Evolutionary conservation across 2,797 vertebrate genomes (phyloP).

Genomic region (Typhlichthys eigenmanni): DNA sequence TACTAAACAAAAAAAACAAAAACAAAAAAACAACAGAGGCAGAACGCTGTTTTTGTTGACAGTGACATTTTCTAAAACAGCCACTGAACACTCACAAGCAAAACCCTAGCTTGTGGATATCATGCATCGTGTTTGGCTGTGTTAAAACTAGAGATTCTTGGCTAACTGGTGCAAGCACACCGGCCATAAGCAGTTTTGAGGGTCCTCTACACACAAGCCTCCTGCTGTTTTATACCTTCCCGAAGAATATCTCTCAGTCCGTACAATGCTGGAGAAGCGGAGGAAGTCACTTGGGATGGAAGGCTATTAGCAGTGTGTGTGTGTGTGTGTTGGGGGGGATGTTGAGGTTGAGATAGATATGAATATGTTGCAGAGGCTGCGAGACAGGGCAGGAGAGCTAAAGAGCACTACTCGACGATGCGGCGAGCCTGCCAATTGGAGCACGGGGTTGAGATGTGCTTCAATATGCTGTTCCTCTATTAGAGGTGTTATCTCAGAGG

Average conservation of each 20-base stretch:
- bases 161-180: slow-evolving; percentile 34
- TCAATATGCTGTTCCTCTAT: slow-evolving; percentile 54
- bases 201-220: slow-evolving; percentile 33
- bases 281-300: slow-evolving; percentile 22
- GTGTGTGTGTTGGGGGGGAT: background rate
- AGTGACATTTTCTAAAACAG: slow-evolving; percentile 29
- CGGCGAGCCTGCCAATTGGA: background rate
- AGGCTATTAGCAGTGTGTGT: slow-evolving; percentile 19
- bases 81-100: slow-evolving; percentile 49
- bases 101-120: slow-evolving; percentile 27
- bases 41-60: too few relatives aligned
- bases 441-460: slow-evolving; percentile 44
- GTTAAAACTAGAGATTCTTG: slow-evolving; percentile 33
- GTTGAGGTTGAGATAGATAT: slow-evolving; percentile 36
- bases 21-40: too few relatives aligned
- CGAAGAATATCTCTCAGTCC: too few relatives aligned
- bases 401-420: too few relatives aligned
- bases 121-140: slow-evolving; percentile 39
- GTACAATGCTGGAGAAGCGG: slow-evolving; percentile 16
- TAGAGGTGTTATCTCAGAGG: slow-evolving; percentile 43
- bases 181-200: slow-evolving; percentile 14
- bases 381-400: background rate
- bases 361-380: slow-evolving; percentile 3
- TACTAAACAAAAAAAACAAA: too few relatives aligned
- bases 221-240: background rate